A percentile compares a stretch with the other conserved stretches of the same genome.
These are phyloP conservation scores for Ptilonorhynchus violaceus DNA, from an alignment of 2,113 vertebrate genomes.

Conservation along the genomic window DNA sequence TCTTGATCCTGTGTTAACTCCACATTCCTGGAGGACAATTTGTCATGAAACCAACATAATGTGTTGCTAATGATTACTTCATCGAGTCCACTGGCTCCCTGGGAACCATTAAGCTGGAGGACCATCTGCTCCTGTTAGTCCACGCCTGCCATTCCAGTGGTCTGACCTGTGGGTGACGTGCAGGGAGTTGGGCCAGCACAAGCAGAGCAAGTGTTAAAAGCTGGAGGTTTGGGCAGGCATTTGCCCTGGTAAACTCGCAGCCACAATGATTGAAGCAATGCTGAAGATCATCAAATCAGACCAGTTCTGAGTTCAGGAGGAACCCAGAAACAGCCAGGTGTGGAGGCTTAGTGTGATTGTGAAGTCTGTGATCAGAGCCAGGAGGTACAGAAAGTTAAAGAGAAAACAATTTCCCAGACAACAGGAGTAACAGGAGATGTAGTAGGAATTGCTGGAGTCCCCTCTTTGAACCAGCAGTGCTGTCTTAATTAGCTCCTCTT, in stretches of 20 bases:
- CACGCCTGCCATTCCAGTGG: not conserved
- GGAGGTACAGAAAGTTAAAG: not conserved
- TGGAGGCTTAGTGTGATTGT: not conserved
- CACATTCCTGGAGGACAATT: slow-evolving; percentile 20
- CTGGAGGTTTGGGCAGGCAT: not conserved
- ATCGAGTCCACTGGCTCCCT: not conserved
- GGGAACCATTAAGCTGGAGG: not conserved
- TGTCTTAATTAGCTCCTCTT: not conserved
- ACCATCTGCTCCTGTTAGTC: slow-evolving; percentile 31
- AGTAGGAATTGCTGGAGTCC: not conserved
- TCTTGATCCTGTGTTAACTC: slow-evolving; percentile 33
- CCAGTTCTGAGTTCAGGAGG: not conserved
- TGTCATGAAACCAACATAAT: not conserved
- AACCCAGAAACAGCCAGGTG: not conserved
- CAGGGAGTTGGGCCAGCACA: not conserved
- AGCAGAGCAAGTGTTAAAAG: not conserved
- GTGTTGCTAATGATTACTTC: slow-evolving; percentile 12
- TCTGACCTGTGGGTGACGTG: not conserved
- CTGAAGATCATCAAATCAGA: not conserved
- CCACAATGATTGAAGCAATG: not conserved
- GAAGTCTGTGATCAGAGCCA: not conserved
- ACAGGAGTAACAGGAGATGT: not conserved
- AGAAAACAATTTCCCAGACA: not conserved
- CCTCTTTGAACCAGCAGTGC: not conserved
- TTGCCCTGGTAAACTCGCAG: not conserved